Evolutionary conservation across 2,113 vertebrate genomes (phyloP).

Genomic region (Cisticola juncidis): DNA sequence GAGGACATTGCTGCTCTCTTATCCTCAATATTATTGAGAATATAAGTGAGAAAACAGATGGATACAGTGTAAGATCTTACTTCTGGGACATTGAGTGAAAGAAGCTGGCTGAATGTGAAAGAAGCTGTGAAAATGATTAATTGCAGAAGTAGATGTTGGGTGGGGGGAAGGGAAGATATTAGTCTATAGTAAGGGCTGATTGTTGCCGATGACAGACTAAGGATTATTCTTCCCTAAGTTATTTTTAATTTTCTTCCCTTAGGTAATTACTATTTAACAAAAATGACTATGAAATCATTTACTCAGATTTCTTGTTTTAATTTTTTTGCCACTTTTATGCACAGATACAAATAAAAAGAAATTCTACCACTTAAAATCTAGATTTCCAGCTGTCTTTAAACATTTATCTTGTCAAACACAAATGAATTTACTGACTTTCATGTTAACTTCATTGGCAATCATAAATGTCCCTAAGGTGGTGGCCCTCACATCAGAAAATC

Average conservation of each 20-base stretch:
- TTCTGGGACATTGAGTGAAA: not conserved
- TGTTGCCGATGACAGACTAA: not conserved
- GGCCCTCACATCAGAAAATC: not conserved
- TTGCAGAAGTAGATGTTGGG: not conserved
- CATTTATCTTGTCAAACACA: not conserved
- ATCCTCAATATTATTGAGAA: not conserved
- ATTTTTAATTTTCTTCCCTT: not conserved
- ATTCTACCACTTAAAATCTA: not conserved
- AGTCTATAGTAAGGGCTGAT: not conserved
- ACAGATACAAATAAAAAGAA: not conserved
- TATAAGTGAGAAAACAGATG: not conserved
- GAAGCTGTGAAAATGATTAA: not conserved
- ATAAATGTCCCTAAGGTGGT: not conserved
- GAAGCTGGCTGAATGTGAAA: not conserved
- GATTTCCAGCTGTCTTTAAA: not conserved
- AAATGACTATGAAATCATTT: not conserved
- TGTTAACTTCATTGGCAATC: not conserved
- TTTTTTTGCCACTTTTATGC: not conserved
- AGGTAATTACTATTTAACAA: not conserved
- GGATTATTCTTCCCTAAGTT: not conserved
- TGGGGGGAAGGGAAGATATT: not conserved
- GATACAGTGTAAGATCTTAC: not conserved
- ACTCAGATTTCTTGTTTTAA: not conserved
- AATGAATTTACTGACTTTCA: not conserved
- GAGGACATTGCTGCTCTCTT: not conserved